Evolutionary conservation across 1,140 invertebrate genomes (phyloP).

Genomic region (Dendrolimus kikuchii): DNA sequence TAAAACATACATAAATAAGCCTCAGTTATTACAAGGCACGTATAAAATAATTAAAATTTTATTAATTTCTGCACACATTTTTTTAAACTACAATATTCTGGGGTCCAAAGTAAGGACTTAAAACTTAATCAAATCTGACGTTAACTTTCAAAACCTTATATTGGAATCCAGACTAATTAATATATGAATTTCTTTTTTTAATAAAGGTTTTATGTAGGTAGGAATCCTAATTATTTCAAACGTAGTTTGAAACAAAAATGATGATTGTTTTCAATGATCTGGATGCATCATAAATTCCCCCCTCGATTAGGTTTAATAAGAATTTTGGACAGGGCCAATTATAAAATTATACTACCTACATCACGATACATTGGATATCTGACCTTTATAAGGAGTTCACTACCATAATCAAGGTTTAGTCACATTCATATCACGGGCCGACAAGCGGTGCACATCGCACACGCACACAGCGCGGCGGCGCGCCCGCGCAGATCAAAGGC

Average conservation of each 20-base stretch:
- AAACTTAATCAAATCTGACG: too few species aligned
- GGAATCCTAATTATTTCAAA: too few species aligned
- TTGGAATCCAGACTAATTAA: too few species aligned
- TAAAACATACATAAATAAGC: too few species aligned
- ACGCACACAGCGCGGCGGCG: constrained; percentile 38
- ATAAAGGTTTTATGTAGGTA: too few species aligned
- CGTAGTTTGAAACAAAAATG: constrained; percentile 5
- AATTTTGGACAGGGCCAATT: constrained; percentile 17
- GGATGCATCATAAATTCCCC: constrained; percentile 10
- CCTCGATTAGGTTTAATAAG: constrained; percentile 12
- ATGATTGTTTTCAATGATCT: constrained; percentile 10
- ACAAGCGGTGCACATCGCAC: constrained; percentile 56
- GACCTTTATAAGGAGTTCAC: constrained; percentile 60
- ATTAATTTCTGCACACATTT: too few species aligned
- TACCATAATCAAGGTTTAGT: constrained; percentile 69
- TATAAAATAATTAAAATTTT: too few species aligned
- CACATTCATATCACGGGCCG: constrained; percentile 63
- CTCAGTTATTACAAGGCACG: too few species aligned
- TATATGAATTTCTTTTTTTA: too few species aligned
- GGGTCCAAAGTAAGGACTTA: too few species aligned
- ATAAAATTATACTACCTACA: constrained; percentile 24
- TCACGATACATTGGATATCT: constrained; percentile 36
- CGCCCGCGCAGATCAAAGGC: constrained; percentile 60
- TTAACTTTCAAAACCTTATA: too few species aligned
- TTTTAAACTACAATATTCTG: too few species aligned